A percentile compares a stretch with the other conserved stretches of the same genome.
Conservation (phyloP, 1,140 invertebrate species). For the Drosophila sproati region DNA sequence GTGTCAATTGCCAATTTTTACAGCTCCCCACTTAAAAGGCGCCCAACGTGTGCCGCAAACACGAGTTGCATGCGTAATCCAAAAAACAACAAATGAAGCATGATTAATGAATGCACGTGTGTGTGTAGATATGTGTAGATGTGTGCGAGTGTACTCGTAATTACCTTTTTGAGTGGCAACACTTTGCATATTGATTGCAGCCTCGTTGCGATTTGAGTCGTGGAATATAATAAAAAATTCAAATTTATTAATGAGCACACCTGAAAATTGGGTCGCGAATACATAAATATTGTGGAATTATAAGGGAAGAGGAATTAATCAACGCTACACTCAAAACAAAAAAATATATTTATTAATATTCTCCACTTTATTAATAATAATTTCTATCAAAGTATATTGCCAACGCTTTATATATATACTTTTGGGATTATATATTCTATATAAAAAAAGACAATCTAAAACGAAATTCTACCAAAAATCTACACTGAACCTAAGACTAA, state of each 20-base stretch:
- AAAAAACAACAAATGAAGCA: slow-evolving; percentile 3
- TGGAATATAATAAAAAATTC: slow-evolving; percentile 5
- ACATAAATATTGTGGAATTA: no score
- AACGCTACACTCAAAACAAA: no score
- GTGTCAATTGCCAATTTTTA: slow-evolving; percentile 25
- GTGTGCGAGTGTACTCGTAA: slow-evolving; percentile 4
- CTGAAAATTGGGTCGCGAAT: not conserved
- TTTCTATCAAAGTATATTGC: no score
- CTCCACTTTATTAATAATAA: no score
- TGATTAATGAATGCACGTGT: slow-evolving; percentile 21
- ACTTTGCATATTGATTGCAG: slow-evolving; percentile 36
- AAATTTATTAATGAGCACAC: slow-evolving; percentile 7
- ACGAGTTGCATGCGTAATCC: slow-evolving; percentile 31
- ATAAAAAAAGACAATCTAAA: no score
- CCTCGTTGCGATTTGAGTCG: not conserved
- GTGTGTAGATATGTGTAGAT: not conserved
- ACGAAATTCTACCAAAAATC: no score
- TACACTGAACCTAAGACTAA: no score
- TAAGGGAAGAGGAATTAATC: no score
- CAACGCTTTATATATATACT: no score
- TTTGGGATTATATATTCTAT: no score
- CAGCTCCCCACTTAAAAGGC: slow-evolving; percentile 31
- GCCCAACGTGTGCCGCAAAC: slow-evolving; percentile 38
- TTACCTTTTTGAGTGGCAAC: slow-evolving; percentile 12
- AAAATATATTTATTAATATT: no score